Conservation (phyloP, 2,113 vertebrate genomes). For the Alectura lathami region DNA sequence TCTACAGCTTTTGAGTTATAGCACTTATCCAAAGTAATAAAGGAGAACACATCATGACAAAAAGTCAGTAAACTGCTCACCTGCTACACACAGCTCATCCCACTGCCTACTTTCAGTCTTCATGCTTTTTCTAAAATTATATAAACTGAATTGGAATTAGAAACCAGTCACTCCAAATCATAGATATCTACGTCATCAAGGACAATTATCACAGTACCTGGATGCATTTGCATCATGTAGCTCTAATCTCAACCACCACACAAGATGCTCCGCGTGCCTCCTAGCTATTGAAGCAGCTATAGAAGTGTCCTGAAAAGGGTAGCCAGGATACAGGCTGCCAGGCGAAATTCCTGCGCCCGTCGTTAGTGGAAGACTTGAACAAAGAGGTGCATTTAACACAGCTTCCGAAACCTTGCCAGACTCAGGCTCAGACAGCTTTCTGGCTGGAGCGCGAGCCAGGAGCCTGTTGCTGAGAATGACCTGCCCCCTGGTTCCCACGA, state of each 20-base stretch:
- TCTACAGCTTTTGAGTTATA: neutral
- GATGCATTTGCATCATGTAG: neutral
- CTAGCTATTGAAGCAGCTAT: conserved; percentile 38
- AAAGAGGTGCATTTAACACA: conserved; percentile 54
- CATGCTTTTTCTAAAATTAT: neutral
- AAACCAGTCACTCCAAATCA: neutral
- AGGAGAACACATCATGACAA: neutral
- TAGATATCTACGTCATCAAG: neutral
- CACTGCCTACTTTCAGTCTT: neutral
- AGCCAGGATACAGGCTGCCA: conserved; percentile 60
- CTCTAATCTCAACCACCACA: neutral
- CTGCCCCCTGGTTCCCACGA: conserved; percentile 69
- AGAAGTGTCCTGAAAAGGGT: conserved; percentile 59
- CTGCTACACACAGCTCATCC: neutral
- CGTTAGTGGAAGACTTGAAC: conserved; percentile 50
- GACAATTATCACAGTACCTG: neutral
- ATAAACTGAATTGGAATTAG: neutral
- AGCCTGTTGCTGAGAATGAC: conserved; percentile 70
- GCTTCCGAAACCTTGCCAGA: conserved; percentile 48
- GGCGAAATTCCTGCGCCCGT: conserved; percentile 54
- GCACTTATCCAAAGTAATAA: neutral
- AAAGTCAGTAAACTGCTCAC: neutral
- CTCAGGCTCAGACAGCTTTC: conserved; percentile 58
- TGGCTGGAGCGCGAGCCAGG: conserved; percentile 46
- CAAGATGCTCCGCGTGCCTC: neutral